Base-by-base conservation (phyloP, 2,113 vertebrate genomes). In the Poicephalus gulielmi region DNA sequence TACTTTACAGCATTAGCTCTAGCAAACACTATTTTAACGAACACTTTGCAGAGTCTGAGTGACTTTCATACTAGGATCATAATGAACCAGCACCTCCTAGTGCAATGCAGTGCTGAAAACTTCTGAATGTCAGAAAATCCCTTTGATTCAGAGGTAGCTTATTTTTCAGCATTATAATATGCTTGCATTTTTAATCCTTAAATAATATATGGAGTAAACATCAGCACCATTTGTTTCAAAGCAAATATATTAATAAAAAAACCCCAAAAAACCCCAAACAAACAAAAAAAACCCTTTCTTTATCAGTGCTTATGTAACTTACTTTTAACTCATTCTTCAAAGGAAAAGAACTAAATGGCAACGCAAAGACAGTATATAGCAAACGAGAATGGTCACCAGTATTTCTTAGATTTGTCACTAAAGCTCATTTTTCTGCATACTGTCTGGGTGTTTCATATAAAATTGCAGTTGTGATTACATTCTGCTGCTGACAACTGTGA, bases 261-360 rank as follows among this genome's bases (percentile, higher is more conserved):
- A 76, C 1, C 0, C 5, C 47, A 24, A 49, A 24, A 47, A 67
- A 81, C 1, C 7, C 3, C 35, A 50, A 50, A 27, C 6, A 28
- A 75, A 35, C 17, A 41, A 46, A 75, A 17, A 1, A 0, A 1
- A 0, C 4, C 5, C 50, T 63, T 77, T n/a, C 20, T 49, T 69
- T 37, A 83, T 66, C 78, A 66, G 11, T 49, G 37, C 44, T 66
- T 49, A 5, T 44, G 17, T 66, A 43, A 62, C 17, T 76, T 31
- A 27, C 59, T 87, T 64, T 77, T n/a, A 68, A 49, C 24, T 63
- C 11, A 22, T 74, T 90, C 63, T 60, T 64, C 35, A 86, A 83
- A 80, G 23, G 17, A 55, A 69, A 75, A 14, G 17, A 69, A 64
- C 44, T 64, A 49, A 68, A 79, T 78, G n/a, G 6, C 43, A 69